Evolutionary conservation across 2,888 invertebrate genomes (phyloP).

Genomic region (Cephus runcator): DNA sequence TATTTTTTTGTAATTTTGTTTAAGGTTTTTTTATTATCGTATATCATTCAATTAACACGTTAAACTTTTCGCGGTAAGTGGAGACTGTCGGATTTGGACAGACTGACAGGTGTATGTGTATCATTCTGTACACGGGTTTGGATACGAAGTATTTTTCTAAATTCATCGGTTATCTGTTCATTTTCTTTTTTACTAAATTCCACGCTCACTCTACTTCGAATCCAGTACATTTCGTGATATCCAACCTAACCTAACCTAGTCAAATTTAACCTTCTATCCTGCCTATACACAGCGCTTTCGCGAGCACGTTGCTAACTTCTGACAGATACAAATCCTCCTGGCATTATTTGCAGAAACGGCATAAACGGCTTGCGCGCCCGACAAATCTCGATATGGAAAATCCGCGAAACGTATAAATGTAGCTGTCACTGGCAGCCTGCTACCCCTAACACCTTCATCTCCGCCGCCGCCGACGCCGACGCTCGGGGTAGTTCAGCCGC

Average conservation of each 20-base stretch:
- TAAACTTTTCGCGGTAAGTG: not conserved
- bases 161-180: not conserved
- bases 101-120: not conserved
- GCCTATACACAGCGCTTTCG: not conserved
- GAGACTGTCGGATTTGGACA: not conserved
- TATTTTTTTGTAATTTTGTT: not conserved
- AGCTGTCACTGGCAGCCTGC: slow-evolving; percentile 60
- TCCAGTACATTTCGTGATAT: not conserved
- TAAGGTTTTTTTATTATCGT: not conserved
- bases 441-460: slow-evolving; percentile 52
- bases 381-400: slow-evolving; percentile 63
- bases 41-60: not conserved
- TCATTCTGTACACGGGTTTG: not conserved
- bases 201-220: not conserved
- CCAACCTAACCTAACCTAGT: not conserved
- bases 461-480: slow-evolving; percentile 15
- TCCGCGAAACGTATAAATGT: slow-evolving; percentile 62
- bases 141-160: not conserved
- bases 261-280: not conserved
- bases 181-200: not conserved
- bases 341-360: slow-evolving; percentile 51
- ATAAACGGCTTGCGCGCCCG: slow-evolving; percentile 46
- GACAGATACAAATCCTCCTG: slow-evolving; percentile 58
- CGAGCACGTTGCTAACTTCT: slow-evolving; percentile 42
- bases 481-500: not conserved